Base-by-base conservation (phyloP, 2,113 vertebrate species). In the Melospiza georgiana region DNA sequence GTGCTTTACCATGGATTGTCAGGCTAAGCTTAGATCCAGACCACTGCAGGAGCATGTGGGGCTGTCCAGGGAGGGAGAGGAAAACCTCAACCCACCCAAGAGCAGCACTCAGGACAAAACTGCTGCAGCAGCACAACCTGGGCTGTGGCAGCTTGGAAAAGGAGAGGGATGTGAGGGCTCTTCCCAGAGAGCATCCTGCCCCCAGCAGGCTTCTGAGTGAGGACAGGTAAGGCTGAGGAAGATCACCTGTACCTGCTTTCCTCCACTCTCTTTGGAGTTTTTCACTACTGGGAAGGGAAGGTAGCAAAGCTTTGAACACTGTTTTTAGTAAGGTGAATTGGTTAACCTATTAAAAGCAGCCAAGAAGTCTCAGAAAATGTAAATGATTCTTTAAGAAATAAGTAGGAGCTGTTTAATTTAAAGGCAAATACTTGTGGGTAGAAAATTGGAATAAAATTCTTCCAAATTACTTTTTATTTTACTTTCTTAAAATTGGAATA, bases 401-500 rank as follows among this genome's bases (percentile, higher is more conserved):
- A 55, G 27, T 22, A 67, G 31, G 35, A 89, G 18, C 37, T 59
- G 1, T 39, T 20, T 65, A 55, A 78, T 54, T 93, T 52, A 33
- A 90, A 90, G 37, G 44, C 8, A 65, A 81, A 25, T 21, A 13
- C 17, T 78, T 77, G 39, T 41, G n/a, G 22, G 27, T 81, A 41
- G 77, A 78, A 89, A 84, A 82, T 28, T 8, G 27, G 15, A 57
- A 65, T 25, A 80, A 89, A 84, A 62, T 39, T 27, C 49, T 48
- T 91, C n/a, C 44, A 44, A 91, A 52, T 58, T 77, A 24, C 19
- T 52, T 93, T 81, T 57, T 84, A 6, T 79, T 94, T 88, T 72
- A 28, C 5, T 4, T 74, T 80, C 68, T 67, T 61, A 65, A 59
- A 79, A 84, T 41, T 82, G 43, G 33, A 71, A 8, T 41, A 37